Percentiles rank a stretch among this genome's conserved stretches.
phyloP scores from a whole-genome alignment of 2,797 vertebrate genomes.

The Microcaecilia unicolor region DNA sequence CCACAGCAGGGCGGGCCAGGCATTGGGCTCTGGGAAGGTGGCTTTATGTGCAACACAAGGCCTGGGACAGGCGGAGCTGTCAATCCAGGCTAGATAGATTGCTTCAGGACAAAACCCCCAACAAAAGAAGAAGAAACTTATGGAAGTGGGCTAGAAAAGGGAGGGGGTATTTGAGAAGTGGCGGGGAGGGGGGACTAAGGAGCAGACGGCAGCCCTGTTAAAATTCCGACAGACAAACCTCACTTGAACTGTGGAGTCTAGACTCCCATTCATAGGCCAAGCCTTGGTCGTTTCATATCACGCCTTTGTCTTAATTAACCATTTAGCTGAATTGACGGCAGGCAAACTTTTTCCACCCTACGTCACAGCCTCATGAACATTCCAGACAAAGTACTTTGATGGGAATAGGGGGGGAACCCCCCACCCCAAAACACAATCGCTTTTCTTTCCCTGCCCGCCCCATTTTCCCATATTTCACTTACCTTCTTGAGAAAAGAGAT shows the following conservation, averaged over 20 bases:
- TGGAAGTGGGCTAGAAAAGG: slow-evolving; percentile 8
- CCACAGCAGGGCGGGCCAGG: background rate
- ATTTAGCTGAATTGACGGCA: slow-evolving; percentile 28
- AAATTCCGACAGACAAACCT: slow-evolving; percentile 47
- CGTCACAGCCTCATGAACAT: slow-evolving; percentile 11
- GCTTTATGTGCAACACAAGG: background rate
- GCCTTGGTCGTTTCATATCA: slow-evolving; percentile 25
- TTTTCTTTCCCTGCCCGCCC: background rate
- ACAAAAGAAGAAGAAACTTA: slow-evolving; percentile 15
- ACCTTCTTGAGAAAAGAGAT: slow-evolving; percentile 18
- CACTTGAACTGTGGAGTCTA: slow-evolving; percentile 45
- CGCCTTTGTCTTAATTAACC: slow-evolving; percentile 54
- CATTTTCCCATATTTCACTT: background rate
- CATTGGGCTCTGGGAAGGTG: slow-evolving; percentile 10
- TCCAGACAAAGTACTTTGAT: slow-evolving; percentile 35
- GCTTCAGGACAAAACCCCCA: slow-evolving; percentile 25
- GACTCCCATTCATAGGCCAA: slow-evolving; percentile 39
- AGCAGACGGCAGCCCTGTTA: slow-evolving; percentile 30
- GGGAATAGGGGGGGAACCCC: slow-evolving; percentile 3
- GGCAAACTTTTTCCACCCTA: slow-evolving; percentile 22
- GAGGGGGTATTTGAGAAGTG: slow-evolving; percentile 21
- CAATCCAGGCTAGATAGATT: slow-evolving; percentile 31
- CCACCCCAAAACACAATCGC: background rate
- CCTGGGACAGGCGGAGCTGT: slow-evolving; percentile 17
- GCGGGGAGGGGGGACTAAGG: slow-evolving; percentile 32